Conservation (phyloP, 2,113 vertebrate species). For the Corythaeola cristata region DNA sequence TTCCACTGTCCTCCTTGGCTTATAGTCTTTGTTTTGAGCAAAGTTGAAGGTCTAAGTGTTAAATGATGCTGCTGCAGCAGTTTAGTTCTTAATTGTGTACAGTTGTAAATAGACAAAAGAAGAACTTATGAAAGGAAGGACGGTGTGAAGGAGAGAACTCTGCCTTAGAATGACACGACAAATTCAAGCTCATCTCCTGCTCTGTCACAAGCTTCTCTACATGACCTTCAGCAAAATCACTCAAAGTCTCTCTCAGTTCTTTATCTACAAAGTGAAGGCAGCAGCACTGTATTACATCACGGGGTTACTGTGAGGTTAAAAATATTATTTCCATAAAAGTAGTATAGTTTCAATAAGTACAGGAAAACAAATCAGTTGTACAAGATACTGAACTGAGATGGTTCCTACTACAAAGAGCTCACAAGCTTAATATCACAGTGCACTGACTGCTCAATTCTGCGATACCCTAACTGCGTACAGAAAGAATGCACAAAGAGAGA, state of each 20-base stretch:
- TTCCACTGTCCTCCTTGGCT: not conserved
- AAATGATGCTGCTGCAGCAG: constrained; percentile 25
- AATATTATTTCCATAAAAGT: not conserved
- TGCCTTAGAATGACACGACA: not conserved
- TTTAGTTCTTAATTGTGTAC: constrained; percentile 5
- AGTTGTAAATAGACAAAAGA: not conserved
- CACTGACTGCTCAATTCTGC: not conserved
- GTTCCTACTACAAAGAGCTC: not conserved
- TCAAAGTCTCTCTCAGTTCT: not conserved
- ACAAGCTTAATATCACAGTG: not conserved
- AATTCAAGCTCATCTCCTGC: not conserved
- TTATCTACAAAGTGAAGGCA: not conserved
- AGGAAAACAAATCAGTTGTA: not conserved
- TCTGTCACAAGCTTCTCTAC: not conserved
- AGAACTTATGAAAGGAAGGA: not conserved
- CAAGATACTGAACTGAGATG: not conserved
- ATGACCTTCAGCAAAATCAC: not conserved
- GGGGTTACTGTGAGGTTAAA: not conserved
- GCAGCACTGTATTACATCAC: not conserved
- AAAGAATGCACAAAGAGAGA: not conserved
- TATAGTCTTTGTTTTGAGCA: not conserved
- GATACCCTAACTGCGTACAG: not conserved
- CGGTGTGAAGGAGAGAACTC: not conserved
- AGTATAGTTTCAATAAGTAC: not conserved
- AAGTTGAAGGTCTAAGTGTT: constrained; percentile 14